Conservation (phyloP, 2,888 invertebrate genomes). For the Steinernema carpocapsae region DNA sequence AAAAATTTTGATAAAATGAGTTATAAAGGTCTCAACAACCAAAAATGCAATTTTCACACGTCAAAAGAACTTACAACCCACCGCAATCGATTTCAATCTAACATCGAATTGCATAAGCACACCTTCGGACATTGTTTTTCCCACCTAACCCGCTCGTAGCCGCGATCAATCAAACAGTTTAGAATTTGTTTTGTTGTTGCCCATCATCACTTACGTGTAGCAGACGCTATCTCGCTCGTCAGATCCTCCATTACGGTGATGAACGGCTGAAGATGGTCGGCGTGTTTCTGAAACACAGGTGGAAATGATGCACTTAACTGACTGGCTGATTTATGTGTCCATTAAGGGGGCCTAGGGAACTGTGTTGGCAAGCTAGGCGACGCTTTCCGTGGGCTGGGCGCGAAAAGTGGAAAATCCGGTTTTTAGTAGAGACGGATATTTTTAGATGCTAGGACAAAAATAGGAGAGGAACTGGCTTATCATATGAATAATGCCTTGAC, state of each 20-base stretch:
- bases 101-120: neutral
- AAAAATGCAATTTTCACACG: too few species aligned
- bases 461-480: too few species aligned
- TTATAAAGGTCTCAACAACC: too few species aligned
- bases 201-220: slow-evolving; percentile 19
- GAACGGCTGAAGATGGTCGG: slow-evolving; percentile 62
- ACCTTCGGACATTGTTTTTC: slow-evolving; percentile 14
- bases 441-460: too few species aligned
- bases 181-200: too few species aligned
- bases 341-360: neutral
- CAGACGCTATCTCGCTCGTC: slow-evolving; percentile 46
- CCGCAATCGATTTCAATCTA: neutral
- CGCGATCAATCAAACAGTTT: slow-evolving; percentile 25
- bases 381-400: too few species aligned
- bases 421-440: too few species aligned
- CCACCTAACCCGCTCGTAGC: neutral
- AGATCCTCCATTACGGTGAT: slow-evolving; percentile 65
- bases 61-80: neutral
- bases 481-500: too few species aligned
- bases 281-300: slow-evolving; percentile 60
- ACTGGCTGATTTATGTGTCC: too few species aligned
- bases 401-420: too few species aligned
- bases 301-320: neutral
- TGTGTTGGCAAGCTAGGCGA: too few species aligned
- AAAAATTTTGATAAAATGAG: too few species aligned